phyloP scores from a whole-genome alignment of 2,797 vertebrate genomes.

The Chelon labrosus region DNA sequence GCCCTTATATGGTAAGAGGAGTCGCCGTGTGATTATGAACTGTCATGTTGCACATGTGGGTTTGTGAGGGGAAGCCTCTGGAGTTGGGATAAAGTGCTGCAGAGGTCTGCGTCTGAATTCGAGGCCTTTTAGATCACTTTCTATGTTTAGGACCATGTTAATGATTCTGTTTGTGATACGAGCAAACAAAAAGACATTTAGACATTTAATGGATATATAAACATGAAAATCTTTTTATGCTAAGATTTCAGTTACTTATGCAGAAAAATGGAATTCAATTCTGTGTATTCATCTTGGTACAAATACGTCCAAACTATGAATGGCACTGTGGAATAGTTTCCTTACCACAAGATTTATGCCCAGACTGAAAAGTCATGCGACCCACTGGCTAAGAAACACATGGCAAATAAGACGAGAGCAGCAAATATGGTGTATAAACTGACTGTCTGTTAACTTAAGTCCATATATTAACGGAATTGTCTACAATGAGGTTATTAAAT shows the following conservation, averaged over 20 bases:
- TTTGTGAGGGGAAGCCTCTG: conserved; percentile 32
- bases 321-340: neutral
- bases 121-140: conserved; percentile 7
- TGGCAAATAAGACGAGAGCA: conserved; percentile 6
- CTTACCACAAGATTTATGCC: neutral
- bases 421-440: conserved; percentile 20
- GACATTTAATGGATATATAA: neutral
- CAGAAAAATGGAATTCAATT: no score
- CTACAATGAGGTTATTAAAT: conserved; percentile 5
- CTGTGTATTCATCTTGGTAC: neutral
- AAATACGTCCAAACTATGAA: neutral
- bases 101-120: conserved; percentile 7
- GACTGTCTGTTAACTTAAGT: conserved; percentile 3
- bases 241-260: no score
- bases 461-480: neutral
- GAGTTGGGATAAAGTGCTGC: conserved; percentile 30
- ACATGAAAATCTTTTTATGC: no score
- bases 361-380: conserved; percentile 7
- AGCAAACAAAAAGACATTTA: neutral
- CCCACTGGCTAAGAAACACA: conserved; percentile 3
- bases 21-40: conserved; percentile 24
- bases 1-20: conserved; percentile 98
- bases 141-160: conserved; percentile 2
- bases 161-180: conserved; percentile 1
- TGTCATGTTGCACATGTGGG: conserved; percentile 44